Evolutionary conservation across 1,140 invertebrate species (phyloP), one percentile per base, ranked within the genome.

Genomic region (Papilio polytes): DNA sequence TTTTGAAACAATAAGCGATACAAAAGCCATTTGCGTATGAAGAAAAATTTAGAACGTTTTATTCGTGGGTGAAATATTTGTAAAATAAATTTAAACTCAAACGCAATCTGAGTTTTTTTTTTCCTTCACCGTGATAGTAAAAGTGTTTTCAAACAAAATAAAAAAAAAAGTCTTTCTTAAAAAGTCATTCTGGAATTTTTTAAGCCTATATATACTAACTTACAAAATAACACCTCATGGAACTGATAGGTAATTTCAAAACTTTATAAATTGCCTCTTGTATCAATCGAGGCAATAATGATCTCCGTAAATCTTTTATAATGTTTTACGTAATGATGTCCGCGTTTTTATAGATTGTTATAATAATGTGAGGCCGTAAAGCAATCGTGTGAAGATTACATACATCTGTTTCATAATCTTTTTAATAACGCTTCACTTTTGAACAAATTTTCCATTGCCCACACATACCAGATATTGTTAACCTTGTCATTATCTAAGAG

Each of bases 271-370:
- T 31, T 31, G 26, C 63, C 26, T 70, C 22, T 10, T 70, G 63
- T 70, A 70, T 70, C 63, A 70, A 70, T 70, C 63, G 63, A 31
- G 22, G 63, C 63, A 2, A 36, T 70, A 70, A 70, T 70, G 59
- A 63, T 63, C 63, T 15, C 63, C 26, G 26, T 70, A 31, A 70
- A 70, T 70, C 63, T 70, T 31, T 31, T 31, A 36, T 66, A 26
- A 66, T 31, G 63, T 70, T 36, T 70, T 31, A 70, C 26, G 63
- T 70, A 70, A 70, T 15, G 26, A 70, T 36, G 12, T 70, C 22
- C 63, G 26, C 22, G 63, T 70, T 70, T 70, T 70, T 70, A 70
- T 36, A 36, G 22, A 70, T 70, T 70, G 63, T 70, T 70, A 70
- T 70, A 70, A 31, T 70, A 56, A 56, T 56, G 53, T 20, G n/a